phyloP scores from a whole-genome alignment of 2,888 invertebrate genomes.

The Aradus depressus region DNA sequence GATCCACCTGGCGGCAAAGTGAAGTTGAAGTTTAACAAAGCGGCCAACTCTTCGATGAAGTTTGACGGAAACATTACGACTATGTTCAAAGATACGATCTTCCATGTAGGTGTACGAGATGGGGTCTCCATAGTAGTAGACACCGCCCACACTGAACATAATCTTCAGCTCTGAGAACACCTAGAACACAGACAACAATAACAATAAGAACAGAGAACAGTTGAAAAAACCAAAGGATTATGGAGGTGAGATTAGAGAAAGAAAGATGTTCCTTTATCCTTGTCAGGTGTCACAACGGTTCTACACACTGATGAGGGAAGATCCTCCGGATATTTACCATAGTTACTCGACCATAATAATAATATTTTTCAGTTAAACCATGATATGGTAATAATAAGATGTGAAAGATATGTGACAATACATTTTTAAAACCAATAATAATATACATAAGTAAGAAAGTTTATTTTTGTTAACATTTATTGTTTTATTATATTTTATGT shows the following conservation, averaged over 20 bases:
- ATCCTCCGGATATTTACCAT: too few species aligned
- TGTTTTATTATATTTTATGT: too few species aligned
- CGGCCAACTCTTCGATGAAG: constrained; percentile 70
- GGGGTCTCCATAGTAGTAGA: constrained; percentile 63
- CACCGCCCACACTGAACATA: constrained; percentile 70
- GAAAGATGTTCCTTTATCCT: not conserved
- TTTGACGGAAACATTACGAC: constrained; percentile 70
- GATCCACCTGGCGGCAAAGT: constrained; percentile 75
- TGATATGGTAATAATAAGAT: too few species aligned
- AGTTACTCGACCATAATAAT: too few species aligned
- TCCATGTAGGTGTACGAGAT: constrained; percentile 59
- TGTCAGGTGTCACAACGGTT: too few species aligned
- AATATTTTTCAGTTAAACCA: too few species aligned
- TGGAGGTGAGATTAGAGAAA: not conserved
- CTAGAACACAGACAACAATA: constrained; percentile 37
- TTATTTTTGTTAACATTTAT: too few species aligned
- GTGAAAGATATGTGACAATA: too few species aligned
- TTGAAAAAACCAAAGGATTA: not conserved
- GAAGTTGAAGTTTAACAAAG: constrained; percentile 65
- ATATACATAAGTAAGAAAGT: too few species aligned
- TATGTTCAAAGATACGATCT: constrained; percentile 66
- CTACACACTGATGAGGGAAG: too few species aligned
- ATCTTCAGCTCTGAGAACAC: constrained; percentile 71
- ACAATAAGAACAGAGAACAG: not conserved
- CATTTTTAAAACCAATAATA: too few species aligned